phyloP scores from a whole-genome alignment of 2,113 vertebrate species.

The Cynopterus brachyotis region DNA sequence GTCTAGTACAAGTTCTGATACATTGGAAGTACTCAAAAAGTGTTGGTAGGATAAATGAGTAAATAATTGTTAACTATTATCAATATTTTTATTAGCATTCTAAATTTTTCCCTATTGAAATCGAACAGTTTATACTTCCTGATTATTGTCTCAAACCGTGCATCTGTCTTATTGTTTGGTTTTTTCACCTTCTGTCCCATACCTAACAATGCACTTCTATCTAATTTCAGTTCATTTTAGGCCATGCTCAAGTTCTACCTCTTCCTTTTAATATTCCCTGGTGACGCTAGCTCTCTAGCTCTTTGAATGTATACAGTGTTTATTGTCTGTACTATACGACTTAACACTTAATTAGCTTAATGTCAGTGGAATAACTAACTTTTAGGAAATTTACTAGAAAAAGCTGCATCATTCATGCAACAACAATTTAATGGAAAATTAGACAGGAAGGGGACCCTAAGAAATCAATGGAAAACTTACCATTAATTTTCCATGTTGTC shows the following conservation, averaged over 20 bases:
- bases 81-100: background rate
- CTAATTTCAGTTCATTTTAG: background rate
- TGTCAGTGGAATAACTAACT: background rate
- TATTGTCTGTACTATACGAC: background rate
- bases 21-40: background rate
- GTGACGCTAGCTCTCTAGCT: background rate
- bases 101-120: background rate
- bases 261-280: background rate
- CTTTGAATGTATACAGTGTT: background rate
- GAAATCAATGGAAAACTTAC: background rate
- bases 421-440: background rate
- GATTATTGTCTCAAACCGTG: background rate
- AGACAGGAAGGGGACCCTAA: background rate
- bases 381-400: background rate
- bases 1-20: background rate
- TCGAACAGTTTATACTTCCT: background rate
- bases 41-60: background rate
- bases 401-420: background rate
- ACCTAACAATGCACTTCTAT: background rate
- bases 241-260: background rate
- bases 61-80: slow-evolving; percentile 2
- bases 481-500: background rate
- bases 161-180: background rate
- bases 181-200: background rate
- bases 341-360: background rate